phyloP scores from a whole-genome alignment of 2,888 invertebrate genomes.

The Formica aserva region DNA sequence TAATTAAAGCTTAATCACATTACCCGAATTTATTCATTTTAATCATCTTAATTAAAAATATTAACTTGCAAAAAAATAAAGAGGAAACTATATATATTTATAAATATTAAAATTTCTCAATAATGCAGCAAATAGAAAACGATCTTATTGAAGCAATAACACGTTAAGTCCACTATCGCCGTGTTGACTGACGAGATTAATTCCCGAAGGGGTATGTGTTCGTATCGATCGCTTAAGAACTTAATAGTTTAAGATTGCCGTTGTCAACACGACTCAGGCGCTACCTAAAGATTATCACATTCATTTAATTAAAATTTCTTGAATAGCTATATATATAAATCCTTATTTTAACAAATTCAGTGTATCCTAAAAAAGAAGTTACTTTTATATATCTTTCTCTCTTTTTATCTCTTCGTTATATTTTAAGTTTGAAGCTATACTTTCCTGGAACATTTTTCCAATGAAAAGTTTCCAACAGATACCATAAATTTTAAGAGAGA shows the following conservation, averaged over 20 bases:
- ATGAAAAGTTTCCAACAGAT: not conserved
- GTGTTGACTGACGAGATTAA: conserved; percentile 44
- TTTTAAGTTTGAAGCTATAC: conserved; percentile 13
- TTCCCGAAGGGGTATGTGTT: conserved; percentile 22
- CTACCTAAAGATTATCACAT: not conserved
- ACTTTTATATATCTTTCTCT: not conserved
- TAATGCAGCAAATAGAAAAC: not conserved
- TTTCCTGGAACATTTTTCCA: not conserved
- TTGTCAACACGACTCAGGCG: not conserved
- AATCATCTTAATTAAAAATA: not conserved
- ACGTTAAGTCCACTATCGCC: conserved; percentile 4
- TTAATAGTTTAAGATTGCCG: conserved; percentile 48
- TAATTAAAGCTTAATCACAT: not conserved
- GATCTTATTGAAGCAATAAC: conserved; percentile 22
- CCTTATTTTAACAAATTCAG: not conserved
- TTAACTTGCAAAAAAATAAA: not conserved
- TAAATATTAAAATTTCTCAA: not conserved
- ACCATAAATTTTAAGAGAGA: not conserved
- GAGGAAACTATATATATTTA: not conserved
- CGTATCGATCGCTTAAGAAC: conserved; percentile 44
- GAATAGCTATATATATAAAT: not conserved
- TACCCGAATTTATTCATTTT: not conserved
- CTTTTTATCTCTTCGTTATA: not conserved
- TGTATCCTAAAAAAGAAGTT: not conserved
- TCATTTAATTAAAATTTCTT: conserved; percentile 11